Percentiles rank a stretch among this genome's conserved stretches.
phyloP scores from a whole-genome alignment of 2,888 invertebrate species.

The Autographa pulchrina region DNA sequence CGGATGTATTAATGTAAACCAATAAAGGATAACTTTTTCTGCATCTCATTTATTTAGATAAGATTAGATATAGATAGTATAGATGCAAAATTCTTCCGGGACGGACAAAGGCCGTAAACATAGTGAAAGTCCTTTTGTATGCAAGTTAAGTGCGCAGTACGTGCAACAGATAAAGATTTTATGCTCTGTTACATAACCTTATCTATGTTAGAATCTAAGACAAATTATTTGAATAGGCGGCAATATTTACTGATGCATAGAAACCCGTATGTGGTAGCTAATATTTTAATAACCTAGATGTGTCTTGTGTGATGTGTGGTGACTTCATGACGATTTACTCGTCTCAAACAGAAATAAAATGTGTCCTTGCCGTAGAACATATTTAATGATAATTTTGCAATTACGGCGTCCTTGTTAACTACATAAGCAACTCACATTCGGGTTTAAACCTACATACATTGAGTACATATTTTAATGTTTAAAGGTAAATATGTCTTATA shows the following conservation, averaged over 20 bases:
- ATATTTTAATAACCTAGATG: conserved; percentile 2
- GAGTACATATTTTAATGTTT: no score
- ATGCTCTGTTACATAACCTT: neutral
- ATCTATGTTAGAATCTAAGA: neutral
- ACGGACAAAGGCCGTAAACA: neutral
- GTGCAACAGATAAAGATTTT: neutral
- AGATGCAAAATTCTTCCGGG: neutral
- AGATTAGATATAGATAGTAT: neutral
- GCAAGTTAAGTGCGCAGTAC: neutral
- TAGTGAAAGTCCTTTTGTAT: neutral
- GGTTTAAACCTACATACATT: no score
- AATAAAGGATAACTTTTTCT: neutral
- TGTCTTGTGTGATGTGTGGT: neutral
- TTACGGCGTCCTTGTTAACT: neutral
- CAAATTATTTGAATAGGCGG: neutral
- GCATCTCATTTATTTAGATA: neutral
- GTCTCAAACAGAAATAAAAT: neutral
- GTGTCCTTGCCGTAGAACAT: neutral
- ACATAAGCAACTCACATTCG: no score
- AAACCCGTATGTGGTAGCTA: neutral
- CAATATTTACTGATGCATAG: neutral
- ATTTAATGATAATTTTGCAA: neutral
- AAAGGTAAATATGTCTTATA: no score
- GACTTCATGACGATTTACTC: neutral
- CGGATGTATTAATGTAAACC: neutral